phyloP scores from a whole-genome alignment of 1,140 invertebrate genomes.

The Hylaeus anthracinus region DNA sequence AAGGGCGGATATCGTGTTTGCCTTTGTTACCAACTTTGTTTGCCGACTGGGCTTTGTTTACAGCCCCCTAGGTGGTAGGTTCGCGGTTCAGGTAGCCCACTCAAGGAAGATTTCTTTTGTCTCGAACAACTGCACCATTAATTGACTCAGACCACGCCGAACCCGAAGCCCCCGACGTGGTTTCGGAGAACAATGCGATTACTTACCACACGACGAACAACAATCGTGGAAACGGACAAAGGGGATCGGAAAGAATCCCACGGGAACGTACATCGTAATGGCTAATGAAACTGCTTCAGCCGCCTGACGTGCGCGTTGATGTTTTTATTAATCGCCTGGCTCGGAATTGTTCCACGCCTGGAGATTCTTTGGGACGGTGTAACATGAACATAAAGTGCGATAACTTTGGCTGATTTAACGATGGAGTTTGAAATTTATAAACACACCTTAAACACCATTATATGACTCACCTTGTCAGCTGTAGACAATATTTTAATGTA shows the following conservation, averaged over 20 bases:
- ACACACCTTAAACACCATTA: too few relatives aligned
- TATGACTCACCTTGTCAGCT: too few relatives aligned
- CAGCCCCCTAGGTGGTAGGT: slow-evolving; percentile 52
- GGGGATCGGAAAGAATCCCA: slow-evolving; percentile 25
- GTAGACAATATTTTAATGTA: too few relatives aligned
- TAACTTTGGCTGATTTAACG: too few relatives aligned
- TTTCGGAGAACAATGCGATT: slow-evolving; percentile 54
- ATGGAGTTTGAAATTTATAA: too few relatives aligned
- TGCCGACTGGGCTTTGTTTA: slow-evolving; percentile 59
- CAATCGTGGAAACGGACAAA: slow-evolving; percentile 38
- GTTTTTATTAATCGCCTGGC: slow-evolving; percentile 4
- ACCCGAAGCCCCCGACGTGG: slow-evolving; percentile 4
- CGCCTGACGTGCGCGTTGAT: not conserved
- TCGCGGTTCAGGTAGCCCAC: slow-evolving; percentile 56
- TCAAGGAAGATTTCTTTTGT: slow-evolving; percentile 64
- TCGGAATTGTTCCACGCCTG: not conserved
- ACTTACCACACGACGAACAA: slow-evolving; percentile 37
- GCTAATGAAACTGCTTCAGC: slow-evolving; percentile 7
- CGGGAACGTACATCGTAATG: slow-evolving; percentile 14
- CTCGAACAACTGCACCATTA: slow-evolving; percentile 52
- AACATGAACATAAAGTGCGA: too few relatives aligned
- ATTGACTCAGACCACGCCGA: slow-evolving; percentile 53
- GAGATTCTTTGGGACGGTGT: not conserved
- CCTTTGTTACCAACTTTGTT: slow-evolving; percentile 65
- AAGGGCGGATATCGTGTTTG: slow-evolving; percentile 66